phyloP scores from a whole-genome alignment of 2,888 invertebrate species.

The Epinotia brunnichana region DNA sequence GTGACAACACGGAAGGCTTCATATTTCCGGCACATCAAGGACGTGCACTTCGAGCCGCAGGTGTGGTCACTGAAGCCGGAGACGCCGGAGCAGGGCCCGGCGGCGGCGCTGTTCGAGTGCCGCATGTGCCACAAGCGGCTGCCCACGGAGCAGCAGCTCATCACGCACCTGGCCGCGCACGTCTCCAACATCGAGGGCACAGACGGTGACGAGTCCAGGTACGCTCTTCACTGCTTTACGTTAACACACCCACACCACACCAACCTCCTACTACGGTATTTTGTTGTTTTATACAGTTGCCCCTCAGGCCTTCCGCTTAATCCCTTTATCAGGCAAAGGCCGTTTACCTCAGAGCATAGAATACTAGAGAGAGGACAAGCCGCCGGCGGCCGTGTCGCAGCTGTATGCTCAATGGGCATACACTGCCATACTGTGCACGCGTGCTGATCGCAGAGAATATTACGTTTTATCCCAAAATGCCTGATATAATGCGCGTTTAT shows the following conservation, averaged over 20 bases:
- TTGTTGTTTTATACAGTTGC: not conserved
- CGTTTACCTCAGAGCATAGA: no score
- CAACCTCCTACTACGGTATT: not conserved
- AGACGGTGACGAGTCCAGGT: slow-evolving; percentile 67
- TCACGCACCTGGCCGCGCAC: slow-evolving; percentile 74
- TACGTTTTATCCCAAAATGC: no score
- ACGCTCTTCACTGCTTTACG: slow-evolving; percentile 36
- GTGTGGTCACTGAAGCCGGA: slow-evolving; percentile 43
- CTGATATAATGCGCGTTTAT: no score
- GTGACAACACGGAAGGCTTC: slow-evolving; percentile 56
- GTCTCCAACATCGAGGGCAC: slow-evolving; percentile 68
- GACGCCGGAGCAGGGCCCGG: slow-evolving; percentile 35
- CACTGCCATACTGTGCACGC: no score
- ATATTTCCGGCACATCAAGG: slow-evolving; percentile 67
- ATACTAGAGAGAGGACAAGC: no score
- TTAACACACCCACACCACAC: not conserved
- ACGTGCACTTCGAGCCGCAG: slow-evolving; percentile 63
- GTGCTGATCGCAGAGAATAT: no score
- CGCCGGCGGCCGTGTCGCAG: no score
- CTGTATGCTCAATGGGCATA: no score
- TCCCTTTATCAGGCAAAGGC: not conserved
- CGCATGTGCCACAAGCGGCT: slow-evolving; percentile 72
- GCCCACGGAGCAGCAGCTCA: slow-evolving; percentile 66
- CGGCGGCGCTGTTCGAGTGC: slow-evolving; percentile 58
- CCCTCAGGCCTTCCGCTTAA: not conserved